Base-by-base conservation (phyloP, 1,140 invertebrate genomes). In the Drosophila ananassae region DNA sequence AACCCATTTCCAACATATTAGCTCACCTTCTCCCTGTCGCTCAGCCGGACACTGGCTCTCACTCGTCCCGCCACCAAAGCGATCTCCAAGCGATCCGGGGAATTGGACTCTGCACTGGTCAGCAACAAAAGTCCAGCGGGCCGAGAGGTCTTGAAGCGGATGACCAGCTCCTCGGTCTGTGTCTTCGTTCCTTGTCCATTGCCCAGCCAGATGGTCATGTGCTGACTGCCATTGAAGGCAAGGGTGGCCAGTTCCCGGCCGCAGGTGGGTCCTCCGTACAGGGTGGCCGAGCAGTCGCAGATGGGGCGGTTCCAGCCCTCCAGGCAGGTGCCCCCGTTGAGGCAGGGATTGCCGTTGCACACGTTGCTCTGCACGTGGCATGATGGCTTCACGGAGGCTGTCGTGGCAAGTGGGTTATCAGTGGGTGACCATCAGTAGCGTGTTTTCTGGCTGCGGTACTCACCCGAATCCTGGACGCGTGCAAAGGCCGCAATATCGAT, bases 231-330 rank as follows among this genome's bases (percentile, higher is more conserved):
- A 90, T 98, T 98, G 84, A 98, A 95, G 82, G 94, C 96, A 46
- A 99, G 93, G 2, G 96, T 98, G 9, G 96, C 95, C 13, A 97
- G 96, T 91, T 98, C 98, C 93, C 98, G 95, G 55, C 96, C 96
- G 93, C 98, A 99, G 2, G 96, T 98, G 0, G 97, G 96, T 39
- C 98, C 98, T 0, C 95, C 96, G 91, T 96, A 99, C 64, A 95
- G 94, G 0, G 98, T 99, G 4, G 94, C 94, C 7, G 97, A 96
- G 92, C 98, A 99, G 92, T 99, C 98, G 92, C 99, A 99, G 47
- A 98, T 94, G 85, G 98, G 98, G 69, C 98, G 94, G 92, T 99
- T 99, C 98, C 98, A 99, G 5, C 98, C 98, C 92, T 99, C 98
- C 10, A 94, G 92, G 92, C 99, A 99, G 28, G 94, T 92, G 10